Conservation (phyloP, 1,140 invertebrate species). For the Micrasema minimum region DNA sequence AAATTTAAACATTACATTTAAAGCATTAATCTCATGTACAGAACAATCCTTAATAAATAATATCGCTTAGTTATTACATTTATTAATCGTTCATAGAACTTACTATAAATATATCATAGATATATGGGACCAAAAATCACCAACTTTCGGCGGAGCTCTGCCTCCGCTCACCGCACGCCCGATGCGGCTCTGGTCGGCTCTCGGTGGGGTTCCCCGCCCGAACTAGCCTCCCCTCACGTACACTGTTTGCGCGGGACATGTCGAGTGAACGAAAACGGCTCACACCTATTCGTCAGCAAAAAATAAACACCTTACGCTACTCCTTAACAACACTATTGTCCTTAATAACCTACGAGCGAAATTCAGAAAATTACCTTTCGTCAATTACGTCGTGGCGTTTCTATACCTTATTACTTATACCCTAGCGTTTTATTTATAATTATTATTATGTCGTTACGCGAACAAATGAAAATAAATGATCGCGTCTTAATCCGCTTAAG, state of each 20-base stretch:
- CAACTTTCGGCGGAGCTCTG: slow-evolving; percentile 64
- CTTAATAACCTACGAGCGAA: slow-evolving; percentile 22
- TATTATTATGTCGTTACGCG: not conserved
- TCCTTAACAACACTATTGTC: slow-evolving; percentile 38
- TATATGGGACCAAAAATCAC: slow-evolving; percentile 92
- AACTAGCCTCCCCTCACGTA: slow-evolving; percentile 37
- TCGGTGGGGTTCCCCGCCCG: slow-evolving; percentile 40
- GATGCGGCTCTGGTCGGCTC: slow-evolving; percentile 14
- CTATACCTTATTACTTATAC: too few relatives aligned
- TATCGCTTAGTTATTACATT: slow-evolving; percentile 51
- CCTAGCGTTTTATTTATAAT: too few relatives aligned
- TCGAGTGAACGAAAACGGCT: slow-evolving; percentile 41
- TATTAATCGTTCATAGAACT: slow-evolving; percentile 87
- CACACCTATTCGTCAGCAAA: slow-evolving; percentile 49
- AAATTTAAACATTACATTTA: slow-evolving; percentile 31
- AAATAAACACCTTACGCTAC: slow-evolving; percentile 44
- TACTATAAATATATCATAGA: slow-evolving; percentile 95
- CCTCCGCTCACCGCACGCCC: not conserved
- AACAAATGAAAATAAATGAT: slow-evolving; percentile 48
- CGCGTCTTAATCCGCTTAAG: slow-evolving; percentile 37
- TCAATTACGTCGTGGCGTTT: slow-evolving; percentile 33
- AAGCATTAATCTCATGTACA: slow-evolving; percentile 48
- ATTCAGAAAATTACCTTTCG: slow-evolving; percentile 53
- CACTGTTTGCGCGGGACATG: slow-evolving; percentile 31
- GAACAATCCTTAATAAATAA: slow-evolving; percentile 43